Percentiles rank a stretch among this genome's conserved stretches.
Conservation (phyloP, 2,113 vertebrate species). For the Anoura caudifer region DNA sequence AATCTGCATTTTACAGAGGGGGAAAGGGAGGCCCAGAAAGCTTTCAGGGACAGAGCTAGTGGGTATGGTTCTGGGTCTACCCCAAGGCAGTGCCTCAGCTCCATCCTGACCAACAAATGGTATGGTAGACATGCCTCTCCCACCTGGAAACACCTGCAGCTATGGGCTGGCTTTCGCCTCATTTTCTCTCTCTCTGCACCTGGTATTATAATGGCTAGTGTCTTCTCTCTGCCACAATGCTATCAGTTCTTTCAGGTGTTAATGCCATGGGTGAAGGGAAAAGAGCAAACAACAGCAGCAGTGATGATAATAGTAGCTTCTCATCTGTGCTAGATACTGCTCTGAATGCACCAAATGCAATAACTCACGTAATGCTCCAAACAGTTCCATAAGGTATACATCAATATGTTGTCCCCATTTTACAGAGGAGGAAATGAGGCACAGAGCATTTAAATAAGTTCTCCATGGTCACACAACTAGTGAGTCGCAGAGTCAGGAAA, state of each 20-base stretch:
- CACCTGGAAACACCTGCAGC: neutral
- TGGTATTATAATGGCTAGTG: neutral
- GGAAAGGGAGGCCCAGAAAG: neutral
- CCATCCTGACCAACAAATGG: too few relatives aligned
- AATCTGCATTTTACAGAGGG: neutral
- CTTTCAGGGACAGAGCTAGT: neutral
- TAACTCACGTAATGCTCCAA: neutral
- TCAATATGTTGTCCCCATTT: neutral
- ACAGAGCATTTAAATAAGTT: neutral
- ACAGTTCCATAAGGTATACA: rapidly evolving
- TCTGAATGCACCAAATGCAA: neutral
- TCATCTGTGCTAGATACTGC: neutral
- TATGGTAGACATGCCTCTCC: neutral
- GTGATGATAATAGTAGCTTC: neutral
- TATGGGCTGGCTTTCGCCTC: neutral
- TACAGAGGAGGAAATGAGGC: neutral
- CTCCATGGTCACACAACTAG: neutral
- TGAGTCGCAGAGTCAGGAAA: neutral
- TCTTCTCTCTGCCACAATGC: neutral
- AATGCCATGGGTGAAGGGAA: neutral
- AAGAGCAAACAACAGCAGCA: neutral
- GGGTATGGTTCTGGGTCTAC: neutral
- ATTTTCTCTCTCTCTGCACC: neutral
- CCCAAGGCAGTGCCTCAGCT: neutral
- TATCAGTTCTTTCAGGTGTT: neutral